Evolutionary conservation across 1,140 invertebrate species (phyloP).

Genomic region (Solenopsis invicta): DNA sequence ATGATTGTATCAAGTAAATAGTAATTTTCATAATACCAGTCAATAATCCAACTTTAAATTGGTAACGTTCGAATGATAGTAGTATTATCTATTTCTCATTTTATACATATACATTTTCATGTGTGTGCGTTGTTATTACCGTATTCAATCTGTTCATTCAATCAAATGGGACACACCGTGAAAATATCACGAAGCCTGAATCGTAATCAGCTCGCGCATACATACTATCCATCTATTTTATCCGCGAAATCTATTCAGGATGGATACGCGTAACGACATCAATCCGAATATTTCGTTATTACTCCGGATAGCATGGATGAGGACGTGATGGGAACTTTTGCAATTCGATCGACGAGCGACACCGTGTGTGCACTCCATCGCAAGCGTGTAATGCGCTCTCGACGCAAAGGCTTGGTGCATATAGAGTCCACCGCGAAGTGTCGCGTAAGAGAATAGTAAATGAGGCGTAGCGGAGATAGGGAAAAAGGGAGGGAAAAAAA

Average conservation of each 20-base stretch:
- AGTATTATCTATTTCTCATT: conserved; percentile 26
- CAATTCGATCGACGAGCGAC: conserved; percentile 36
- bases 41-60: conserved; percentile 33
- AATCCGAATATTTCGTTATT: conserved; percentile 51
- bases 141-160: conserved; percentile 17
- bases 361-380: neutral
- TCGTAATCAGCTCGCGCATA: conserved; percentile 19
- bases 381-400: conserved; percentile 8
- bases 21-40: conserved; percentile 4
- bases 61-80: conserved; percentile 32
- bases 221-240: neutral
- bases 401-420: neutral
- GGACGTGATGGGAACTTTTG: conserved; percentile 32
- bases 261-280: conserved; percentile 2
- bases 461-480: conserved; percentile 61
- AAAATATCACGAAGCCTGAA: conserved; percentile 14
- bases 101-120: conserved; percentile 12
- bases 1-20: conserved; percentile 32
- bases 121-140: neutral
- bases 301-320: conserved; percentile 27
- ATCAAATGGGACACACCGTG: neutral
- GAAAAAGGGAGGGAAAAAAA: conserved; percentile 47
- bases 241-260: conserved; percentile 46
- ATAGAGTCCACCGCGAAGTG: conserved; percentile 8
- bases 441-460: conserved; percentile 71